Evolutionary conservation across 2,888 invertebrate species (phyloP), one percentile per base, ranked within the genome.

Genomic region (Euphydryas editha): DNA sequence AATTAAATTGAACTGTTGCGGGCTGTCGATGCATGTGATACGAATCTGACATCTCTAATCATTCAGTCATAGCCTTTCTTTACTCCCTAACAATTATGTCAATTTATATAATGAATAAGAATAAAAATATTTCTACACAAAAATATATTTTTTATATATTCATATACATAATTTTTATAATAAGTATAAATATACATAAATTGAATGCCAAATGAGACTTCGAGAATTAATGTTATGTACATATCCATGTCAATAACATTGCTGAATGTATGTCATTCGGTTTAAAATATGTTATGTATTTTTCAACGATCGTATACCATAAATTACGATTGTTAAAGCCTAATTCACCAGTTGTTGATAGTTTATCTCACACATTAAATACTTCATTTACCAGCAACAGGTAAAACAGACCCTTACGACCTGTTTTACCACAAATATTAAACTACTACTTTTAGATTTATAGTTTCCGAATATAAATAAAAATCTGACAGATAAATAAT

Each of bases 71-170:
- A 49, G 49, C 61, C 68, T 54, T 49, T 66, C 68, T 72, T 71
- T 72, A 72, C 72, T 72, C 72, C 72, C 71, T 62, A 63, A 69
- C 64, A 68, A 60, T 39, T 68, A 69, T 64, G 72, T 72, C 72
- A 72, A 72, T 72, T 72, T 66, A 59, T 59, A 57, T 64, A 63
- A 64, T 60, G 46, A 20, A 24, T 18, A 58, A 49, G 49, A 37
- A 17, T 15, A 30, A 36, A 36, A 30, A 36, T 36, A 18, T 36
- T 30, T 54, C 30, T 54, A 62, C 51, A 60, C 47, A 57, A 37
- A 59, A 36, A n/a, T 37, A 64, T 54, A 24, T 60, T 37, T 62
- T n/a, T 30, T 18, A 44, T 60, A 63, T n/a, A 54, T 15, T 44
- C 11, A 24, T 13, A n/a, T 44, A n/a, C n/a, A 44, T n/a, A 2